Evolutionary conservation across 2,113 vertebrate species (phyloP).

Genomic region (Lasiurus borealis): DNA sequence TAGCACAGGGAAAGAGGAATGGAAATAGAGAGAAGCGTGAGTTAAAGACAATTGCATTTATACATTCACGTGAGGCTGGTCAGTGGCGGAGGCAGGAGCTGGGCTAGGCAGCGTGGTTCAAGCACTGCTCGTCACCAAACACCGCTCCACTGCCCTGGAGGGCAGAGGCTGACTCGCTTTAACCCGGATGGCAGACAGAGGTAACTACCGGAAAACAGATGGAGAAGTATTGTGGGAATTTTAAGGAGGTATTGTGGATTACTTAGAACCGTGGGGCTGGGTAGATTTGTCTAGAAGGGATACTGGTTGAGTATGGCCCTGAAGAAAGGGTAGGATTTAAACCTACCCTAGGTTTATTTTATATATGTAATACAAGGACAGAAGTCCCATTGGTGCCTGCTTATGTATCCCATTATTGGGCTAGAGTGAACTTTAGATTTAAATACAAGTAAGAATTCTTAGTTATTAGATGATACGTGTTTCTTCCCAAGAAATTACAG

Average conservation of each 20-base stretch:
- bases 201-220: neutral
- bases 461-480: neutral
- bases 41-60: neutral
- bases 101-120: neutral
- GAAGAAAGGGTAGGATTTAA: neutral
- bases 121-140: fast-evolving
- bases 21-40: neutral
- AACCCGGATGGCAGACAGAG: too few species aligned
- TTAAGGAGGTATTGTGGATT: neutral
- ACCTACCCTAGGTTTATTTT: neutral
- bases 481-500: neutral
- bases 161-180: neutral
- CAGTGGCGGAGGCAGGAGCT: neutral
- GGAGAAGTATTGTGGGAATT: neutral
- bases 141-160: fast-evolving
- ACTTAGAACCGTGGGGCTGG: neutral
- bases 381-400: neutral
- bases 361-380: neutral
- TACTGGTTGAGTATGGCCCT: neutral
- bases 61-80: fast-evolving
- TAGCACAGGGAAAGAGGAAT: neutral
- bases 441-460: neutral
- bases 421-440: slow-evolving; percentile 5
- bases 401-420: neutral
- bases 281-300: neutral